phyloP scores from a whole-genome alignment of 2,888 invertebrate genomes.

The Spilarctia lutea region DNA sequence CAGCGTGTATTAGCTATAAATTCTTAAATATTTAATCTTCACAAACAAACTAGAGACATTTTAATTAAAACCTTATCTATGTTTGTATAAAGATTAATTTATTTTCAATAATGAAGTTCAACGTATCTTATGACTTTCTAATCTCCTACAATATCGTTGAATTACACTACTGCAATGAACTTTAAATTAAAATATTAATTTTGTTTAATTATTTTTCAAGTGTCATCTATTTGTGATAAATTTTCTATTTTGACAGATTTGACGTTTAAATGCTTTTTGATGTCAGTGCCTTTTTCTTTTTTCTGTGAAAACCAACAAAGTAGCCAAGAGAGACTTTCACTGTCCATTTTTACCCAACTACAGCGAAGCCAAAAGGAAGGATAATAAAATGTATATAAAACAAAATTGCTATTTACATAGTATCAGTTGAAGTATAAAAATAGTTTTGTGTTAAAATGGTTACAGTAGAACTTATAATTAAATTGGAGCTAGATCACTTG shows the following conservation, averaged over 20 bases:
- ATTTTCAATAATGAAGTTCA: constrained; percentile 7
- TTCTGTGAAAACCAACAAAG: background rate
- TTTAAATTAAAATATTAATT: background rate
- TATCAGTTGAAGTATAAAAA: no score
- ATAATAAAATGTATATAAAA: no score
- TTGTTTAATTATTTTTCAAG: constrained; percentile 5
- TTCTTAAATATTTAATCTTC: background rate
- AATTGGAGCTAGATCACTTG: no score
- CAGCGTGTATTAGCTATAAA: background rate
- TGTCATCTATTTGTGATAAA: background rate
- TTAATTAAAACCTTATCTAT: constrained; percentile 4
- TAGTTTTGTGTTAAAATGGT: no score
- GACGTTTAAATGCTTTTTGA: background rate
- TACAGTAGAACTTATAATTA: no score
- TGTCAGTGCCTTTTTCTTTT: background rate
- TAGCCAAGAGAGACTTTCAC: background rate
- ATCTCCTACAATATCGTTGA: constrained; percentile 30
- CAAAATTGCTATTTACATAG: no score
- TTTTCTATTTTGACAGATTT: background rate
- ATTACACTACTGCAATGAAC: constrained; percentile 9
- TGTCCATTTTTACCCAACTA: background rate
- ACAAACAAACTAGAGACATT: background rate
- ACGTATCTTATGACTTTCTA: constrained; percentile 30
- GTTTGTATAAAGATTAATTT: background rate
- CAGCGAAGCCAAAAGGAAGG: no score